Percentiles rank a stretch among this genome's conserved stretches.
Conservation (phyloP, 2,888 invertebrate genomes). For the Andrena bicolor region DNA sequence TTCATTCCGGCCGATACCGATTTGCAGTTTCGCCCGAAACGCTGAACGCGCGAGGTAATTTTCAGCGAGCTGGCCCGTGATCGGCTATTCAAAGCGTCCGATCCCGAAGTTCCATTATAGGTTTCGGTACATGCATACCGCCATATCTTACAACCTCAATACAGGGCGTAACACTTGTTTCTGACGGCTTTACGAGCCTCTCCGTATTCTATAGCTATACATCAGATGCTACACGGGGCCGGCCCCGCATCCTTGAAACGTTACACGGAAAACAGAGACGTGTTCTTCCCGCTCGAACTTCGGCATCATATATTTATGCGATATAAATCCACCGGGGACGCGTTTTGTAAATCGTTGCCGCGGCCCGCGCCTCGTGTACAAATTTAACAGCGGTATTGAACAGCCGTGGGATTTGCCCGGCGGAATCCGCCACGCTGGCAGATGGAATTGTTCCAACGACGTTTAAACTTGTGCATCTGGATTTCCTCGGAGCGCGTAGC, state of each 20-base stretch:
- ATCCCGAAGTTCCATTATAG: conserved; percentile 67
- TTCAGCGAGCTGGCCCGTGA: conserved; percentile 49
- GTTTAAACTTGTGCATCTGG: not conserved
- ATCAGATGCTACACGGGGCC: conserved; percentile 51
- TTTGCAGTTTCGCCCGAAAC: conserved; percentile 29
- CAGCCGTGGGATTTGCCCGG: too few relatives aligned
- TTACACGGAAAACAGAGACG: conserved; percentile 53
- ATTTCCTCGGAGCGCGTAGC: too few relatives aligned
- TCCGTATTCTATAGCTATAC: conserved; percentile 64
- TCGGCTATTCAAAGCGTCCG: conserved; percentile 68
- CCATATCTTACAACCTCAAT: conserved; percentile 70
- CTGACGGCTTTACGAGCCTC: conserved; percentile 71
- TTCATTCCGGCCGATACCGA: conserved; percentile 10
- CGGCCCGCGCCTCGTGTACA: not conserved
- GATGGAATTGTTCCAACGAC: not conserved
- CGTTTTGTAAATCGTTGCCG: conserved; percentile 1
- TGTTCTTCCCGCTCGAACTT: conserved; percentile 33
- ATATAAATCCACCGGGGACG: conserved; percentile 12
- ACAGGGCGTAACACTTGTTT: conserved; percentile 70
- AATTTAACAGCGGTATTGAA: not conserved
- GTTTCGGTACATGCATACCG: conserved; percentile 66
- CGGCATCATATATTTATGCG: conserved; percentile 31
- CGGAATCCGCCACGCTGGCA: not conserved
- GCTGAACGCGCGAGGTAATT: conserved; percentile 33
- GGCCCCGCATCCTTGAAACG: conserved; percentile 52